These are phyloP conservation scores for Drosophila burlai DNA, from an alignment of 1,140 invertebrate species.

Conservation along the genomic window DNA sequence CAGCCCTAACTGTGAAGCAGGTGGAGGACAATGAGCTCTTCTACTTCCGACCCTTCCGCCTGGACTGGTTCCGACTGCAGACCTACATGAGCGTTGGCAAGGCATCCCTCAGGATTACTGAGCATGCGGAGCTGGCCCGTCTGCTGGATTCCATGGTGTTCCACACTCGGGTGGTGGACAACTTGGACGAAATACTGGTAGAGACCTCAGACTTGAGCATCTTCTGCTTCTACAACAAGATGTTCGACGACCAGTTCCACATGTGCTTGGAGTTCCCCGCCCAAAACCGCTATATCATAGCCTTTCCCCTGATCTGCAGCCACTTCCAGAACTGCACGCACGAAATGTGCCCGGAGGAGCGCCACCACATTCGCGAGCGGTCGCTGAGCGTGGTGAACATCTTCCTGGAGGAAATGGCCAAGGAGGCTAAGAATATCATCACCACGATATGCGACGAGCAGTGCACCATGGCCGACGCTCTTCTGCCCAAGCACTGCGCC, in stretches of 20 bases:
- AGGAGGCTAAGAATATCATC: constrained; percentile 99
- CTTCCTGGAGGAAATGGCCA: constrained; percentile 99
- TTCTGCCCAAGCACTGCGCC: constrained; percentile 98
- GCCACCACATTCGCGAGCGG: constrained; percentile 97
- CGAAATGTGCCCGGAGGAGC: constrained; percentile 99
- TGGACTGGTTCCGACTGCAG: constrained; percentile 99
- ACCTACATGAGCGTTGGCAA: constrained; percentile 96
- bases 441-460: constrained; percentile 99
- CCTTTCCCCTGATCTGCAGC: constrained; percentile 98
- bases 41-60: constrained; percentile 96
- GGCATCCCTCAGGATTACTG: constrained; percentile 92
- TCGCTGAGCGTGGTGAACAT: constrained; percentile 98
- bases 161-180: constrained; percentile 99
- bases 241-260: constrained; percentile 99
- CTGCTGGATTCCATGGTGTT: constrained; percentile 98
- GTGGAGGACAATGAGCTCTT: constrained; percentile 98
- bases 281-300: constrained; percentile 98
- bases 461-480: constrained; percentile 96
- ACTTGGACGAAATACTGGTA: constrained; percentile 97
- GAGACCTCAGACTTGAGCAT: constrained; percentile 99
- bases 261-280: constrained; percentile 99
- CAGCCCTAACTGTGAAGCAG: constrained; percentile 96
- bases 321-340: constrained; percentile 99
- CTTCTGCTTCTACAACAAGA: constrained; percentile 98
- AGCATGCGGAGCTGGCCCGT: constrained; percentile 94